Percentiles rank a stretch among this genome's conserved stretches.
Conservation (phyloP, 2,888 invertebrate genomes). For the Spilarctia lutea region DNA sequence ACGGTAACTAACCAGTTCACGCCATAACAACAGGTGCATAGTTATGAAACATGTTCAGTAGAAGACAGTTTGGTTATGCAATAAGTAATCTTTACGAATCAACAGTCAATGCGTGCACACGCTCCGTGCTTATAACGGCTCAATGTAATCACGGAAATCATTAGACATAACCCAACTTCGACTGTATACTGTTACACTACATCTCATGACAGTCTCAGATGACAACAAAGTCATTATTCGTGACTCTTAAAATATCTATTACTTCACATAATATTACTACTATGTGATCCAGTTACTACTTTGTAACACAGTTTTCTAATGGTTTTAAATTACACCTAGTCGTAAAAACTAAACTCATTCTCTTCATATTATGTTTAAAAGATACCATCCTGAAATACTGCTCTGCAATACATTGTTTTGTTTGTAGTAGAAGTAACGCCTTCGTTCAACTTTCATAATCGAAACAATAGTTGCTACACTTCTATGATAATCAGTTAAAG, state of each 20-base stretch:
- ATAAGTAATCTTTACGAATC: slow-evolving; percentile 76
- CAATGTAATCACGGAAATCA: slow-evolving; percentile 76
- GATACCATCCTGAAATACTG: slow-evolving; percentile 30
- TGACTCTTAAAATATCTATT: slow-evolving; percentile 25
- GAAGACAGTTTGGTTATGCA: slow-evolving; percentile 77
- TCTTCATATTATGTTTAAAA: slow-evolving; percentile 26
- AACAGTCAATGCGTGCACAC: slow-evolving; percentile 71
- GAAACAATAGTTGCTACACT: slow-evolving; percentile 76
- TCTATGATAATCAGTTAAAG: slow-evolving; percentile 82
- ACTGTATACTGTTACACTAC: slow-evolving; percentile 34
- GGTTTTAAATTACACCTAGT: slow-evolving; percentile 14
- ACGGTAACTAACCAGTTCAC: slow-evolving; percentile 71
- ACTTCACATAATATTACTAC: slow-evolving; percentile 20
- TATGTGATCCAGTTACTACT: slow-evolving; percentile 28
- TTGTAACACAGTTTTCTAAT: slow-evolving; percentile 17
- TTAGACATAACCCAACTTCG: slow-evolving; percentile 51
- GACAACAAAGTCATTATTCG: slow-evolving; percentile 24
- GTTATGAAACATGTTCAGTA: slow-evolving; percentile 75
- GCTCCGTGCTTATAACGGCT: slow-evolving; percentile 76
- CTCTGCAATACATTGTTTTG: slow-evolving; percentile 19
- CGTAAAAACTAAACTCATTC: slow-evolving; percentile 27
- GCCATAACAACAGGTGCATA: slow-evolving; percentile 71
- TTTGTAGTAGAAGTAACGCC: slow-evolving; percentile 45
- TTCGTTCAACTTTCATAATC: slow-evolving; percentile 70
- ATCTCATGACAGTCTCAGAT: slow-evolving; percentile 44